Percentiles rank a stretch among this genome's conserved stretches.
Conservation (phyloP, 2,113 vertebrate species). For the Poeciliopsis prolifica region DNA sequence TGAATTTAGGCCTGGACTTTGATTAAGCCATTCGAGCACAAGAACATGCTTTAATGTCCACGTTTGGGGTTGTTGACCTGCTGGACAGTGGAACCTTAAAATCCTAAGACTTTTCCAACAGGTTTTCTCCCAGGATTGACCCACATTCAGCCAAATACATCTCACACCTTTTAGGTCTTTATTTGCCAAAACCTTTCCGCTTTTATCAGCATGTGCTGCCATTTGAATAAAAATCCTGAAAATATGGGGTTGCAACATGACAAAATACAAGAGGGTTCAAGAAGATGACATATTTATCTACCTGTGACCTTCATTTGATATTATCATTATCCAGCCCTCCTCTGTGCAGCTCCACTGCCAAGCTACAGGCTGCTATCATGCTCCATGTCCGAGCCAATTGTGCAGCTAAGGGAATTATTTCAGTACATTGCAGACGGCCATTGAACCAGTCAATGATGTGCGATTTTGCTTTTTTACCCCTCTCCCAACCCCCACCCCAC, state of each 20-base stretch:
- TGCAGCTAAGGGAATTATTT: conserved; percentile 80
- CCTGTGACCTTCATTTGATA: not conserved
- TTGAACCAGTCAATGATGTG: conserved; percentile 75
- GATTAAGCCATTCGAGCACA: no score
- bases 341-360: conserved; percentile 2
- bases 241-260: not conserved
- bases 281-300: not conserved
- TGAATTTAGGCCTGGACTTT: no score
- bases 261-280: not conserved
- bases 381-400: conserved; percentile 75
- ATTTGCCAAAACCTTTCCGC: no score
- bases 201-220: not conserved
- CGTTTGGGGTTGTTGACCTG: no score
- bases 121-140: no score
- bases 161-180: no score
- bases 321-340: conserved; percentile 3
- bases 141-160: no score
- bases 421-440: conserved; percentile 73
- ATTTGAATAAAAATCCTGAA: not conserved
- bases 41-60: no score
- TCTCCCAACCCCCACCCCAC: conserved; percentile 28
- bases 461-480: conserved; percentile 1
- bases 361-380: conserved; percentile 53
- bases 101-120: no score
- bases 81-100: no score